A percentile compares a stretch with the other conserved stretches of the same genome.
phyloP scores from a whole-genome alignment of 1,140 invertebrate species.

The Drosophila novamexicana region DNA sequence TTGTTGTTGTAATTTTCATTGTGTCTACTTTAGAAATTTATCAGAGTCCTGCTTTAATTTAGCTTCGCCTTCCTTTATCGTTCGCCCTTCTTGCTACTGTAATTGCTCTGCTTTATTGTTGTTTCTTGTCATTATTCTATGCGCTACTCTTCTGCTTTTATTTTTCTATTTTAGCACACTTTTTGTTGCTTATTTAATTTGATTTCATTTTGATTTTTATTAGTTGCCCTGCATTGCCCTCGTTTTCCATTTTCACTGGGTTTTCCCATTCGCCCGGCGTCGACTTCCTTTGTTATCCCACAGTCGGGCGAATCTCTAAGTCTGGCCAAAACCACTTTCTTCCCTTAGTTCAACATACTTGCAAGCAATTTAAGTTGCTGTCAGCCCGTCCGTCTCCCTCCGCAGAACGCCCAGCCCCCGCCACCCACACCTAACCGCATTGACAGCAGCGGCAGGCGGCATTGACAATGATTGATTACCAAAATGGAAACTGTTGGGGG shows the following conservation, averaged over 20 bases:
- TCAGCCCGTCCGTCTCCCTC: not conserved
- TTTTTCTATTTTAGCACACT: constrained; percentile 44
- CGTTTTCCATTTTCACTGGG: constrained; percentile 40
- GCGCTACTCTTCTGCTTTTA: constrained; percentile 22
- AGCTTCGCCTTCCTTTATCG: constrained; percentile 63
- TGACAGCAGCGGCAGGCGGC: constrained; percentile 62
- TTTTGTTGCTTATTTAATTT: constrained; percentile 74
- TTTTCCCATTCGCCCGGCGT: constrained; percentile 16
- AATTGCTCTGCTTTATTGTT: constrained; percentile 74
- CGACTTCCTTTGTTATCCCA: constrained; percentile 31
- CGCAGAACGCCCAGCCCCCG: constrained; percentile 9
- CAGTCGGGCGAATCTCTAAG: constrained; percentile 22
- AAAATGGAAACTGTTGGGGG: constrained; percentile 68
- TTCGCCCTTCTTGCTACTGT: constrained; percentile 45
- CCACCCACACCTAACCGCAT: constrained; percentile 48
- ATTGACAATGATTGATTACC: constrained; percentile 83
- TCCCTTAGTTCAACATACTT: constrained; percentile 16
- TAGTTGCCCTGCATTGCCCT: constrained; percentile 65
- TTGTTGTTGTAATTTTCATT: constrained; percentile 67
- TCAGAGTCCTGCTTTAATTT: constrained; percentile 74
- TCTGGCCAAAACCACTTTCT: constrained; percentile 15
- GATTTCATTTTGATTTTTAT: constrained; percentile 82
- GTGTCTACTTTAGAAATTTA: constrained; percentile 75
- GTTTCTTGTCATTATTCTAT: constrained; percentile 40
- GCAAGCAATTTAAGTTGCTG: constrained; percentile 63